phyloP scores from a whole-genome alignment of 2,113 vertebrate species.

The Paedocypris sp. region DNA sequence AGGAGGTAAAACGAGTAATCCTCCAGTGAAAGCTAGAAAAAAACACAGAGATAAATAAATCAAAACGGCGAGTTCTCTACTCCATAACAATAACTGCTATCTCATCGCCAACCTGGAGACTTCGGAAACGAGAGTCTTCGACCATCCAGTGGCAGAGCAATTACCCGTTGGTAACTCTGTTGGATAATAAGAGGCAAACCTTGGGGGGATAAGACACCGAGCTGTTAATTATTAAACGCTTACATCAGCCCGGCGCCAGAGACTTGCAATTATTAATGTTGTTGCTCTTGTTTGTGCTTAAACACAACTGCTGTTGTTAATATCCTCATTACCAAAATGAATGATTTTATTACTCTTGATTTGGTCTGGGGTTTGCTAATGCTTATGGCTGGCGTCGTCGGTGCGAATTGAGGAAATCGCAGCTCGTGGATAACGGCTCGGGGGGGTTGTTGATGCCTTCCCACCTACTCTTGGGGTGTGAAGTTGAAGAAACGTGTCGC shows the following conservation, averaged over 20 bases:
- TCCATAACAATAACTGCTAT: conserved; percentile 48
- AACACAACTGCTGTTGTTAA: conserved; percentile 69
- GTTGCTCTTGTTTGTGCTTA: conserved; percentile 72
- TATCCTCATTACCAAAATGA: conserved; percentile 74
- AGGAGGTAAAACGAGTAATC: conserved; percentile 70
- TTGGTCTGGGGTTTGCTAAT: conserved; percentile 65
- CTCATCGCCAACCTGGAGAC: conserved; percentile 42
- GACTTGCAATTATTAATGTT: conserved; percentile 72
- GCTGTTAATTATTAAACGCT: conserved; percentile 75
- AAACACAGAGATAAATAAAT: conserved; percentile 63
- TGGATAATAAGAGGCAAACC: conserved; percentile 64
- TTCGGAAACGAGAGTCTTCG: conserved; percentile 56
- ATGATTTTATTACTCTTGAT: conserved; percentile 70
- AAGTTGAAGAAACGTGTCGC: neutral
- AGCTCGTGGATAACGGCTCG: neutral
- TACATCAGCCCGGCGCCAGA: conserved; percentile 67
- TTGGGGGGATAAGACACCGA: conserved; percentile 65
- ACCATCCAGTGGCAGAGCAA: conserved; percentile 62
- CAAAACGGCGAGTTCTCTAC: conserved; percentile 50
- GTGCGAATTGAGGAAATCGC: conserved; percentile 41
- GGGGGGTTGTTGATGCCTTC: neutral
- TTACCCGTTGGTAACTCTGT: conserved; percentile 68
- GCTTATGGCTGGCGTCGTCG: conserved; percentile 52
- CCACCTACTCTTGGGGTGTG: neutral
- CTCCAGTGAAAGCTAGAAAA: conserved; percentile 61